Percentiles rank a stretch among this genome's conserved stretches.
These are phyloP conservation scores for Hypomesus transpacificus DNA, from an alignment of 2,113 vertebrate genomes.

Conservation along the genomic window DNA sequence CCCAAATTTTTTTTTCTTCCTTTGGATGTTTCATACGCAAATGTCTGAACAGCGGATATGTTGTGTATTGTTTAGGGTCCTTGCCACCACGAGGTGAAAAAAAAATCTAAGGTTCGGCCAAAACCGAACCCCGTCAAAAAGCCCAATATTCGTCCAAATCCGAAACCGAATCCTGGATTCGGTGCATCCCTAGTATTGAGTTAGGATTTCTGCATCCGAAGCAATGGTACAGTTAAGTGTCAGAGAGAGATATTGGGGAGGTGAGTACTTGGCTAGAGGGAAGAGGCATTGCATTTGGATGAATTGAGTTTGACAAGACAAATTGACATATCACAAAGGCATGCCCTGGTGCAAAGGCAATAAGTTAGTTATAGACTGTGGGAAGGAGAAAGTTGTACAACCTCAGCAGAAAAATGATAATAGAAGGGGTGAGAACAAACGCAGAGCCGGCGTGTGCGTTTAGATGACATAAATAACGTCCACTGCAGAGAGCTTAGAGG, in stretches of 20 bases:
- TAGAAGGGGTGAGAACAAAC: not conserved
- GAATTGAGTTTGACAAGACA: conserved; percentile 19
- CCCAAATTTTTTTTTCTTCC: too few relatives aligned
- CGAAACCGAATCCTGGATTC: too few relatives aligned
- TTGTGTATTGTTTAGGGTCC: too few relatives aligned
- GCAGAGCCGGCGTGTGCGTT: not conserved
- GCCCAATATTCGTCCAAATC: too few relatives aligned
- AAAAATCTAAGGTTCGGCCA: too few relatives aligned
- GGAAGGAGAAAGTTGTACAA: conserved; percentile 3
- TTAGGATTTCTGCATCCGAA: not conserved
- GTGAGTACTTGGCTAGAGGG: conserved; percentile 15
- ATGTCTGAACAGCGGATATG: too few relatives aligned
- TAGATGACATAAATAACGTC: not conserved
- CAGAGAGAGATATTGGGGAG: not conserved
- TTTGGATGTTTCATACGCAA: too few relatives aligned
- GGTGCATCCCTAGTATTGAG: too few relatives aligned
- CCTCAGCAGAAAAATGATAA: not conserved
- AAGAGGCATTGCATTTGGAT: conserved; percentile 9
- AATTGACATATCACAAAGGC: conserved; percentile 14
- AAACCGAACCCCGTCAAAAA: too few relatives aligned
- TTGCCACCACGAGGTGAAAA: too few relatives aligned
- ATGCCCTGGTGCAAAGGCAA: conserved; percentile 13
- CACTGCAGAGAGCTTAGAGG: not conserved
- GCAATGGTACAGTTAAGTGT: not conserved
- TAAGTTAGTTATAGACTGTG: not conserved